These are phyloP conservation scores for Oscheius onirici DNA, from an alignment of 2,888 invertebrate species.

Conservation along the genomic window DNA sequence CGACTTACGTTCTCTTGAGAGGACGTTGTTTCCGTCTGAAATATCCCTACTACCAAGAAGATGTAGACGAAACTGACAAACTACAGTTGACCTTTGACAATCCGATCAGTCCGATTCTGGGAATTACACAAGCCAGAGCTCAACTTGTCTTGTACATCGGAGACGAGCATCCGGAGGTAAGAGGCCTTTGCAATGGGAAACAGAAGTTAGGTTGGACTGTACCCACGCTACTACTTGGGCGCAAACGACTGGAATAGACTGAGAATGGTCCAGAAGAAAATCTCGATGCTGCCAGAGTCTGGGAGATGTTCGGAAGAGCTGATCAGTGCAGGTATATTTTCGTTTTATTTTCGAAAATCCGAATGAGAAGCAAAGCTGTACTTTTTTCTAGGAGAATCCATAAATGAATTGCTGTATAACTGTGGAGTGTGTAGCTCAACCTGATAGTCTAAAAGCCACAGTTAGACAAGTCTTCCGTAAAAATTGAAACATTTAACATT, in stretches of 20 bases:
- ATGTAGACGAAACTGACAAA: conserved; percentile 52
- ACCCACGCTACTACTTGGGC: conserved; percentile 51
- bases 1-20: conserved; percentile 48
- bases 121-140: conserved; percentile 22
- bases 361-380: too few relatives aligned
- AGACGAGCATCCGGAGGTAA: conserved; percentile 42
- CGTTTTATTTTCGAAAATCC: neutral
- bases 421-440: neutral
- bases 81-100: conserved; percentile 47
- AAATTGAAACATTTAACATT: neutral
- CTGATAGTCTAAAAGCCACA: too few relatives aligned
- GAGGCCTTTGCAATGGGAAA: neutral
- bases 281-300: conserved; percentile 29
- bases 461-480: too few relatives aligned
- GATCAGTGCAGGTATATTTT: conserved; percentile 26
- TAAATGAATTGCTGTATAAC: neutral
- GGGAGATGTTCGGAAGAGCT: conserved; percentile 21
- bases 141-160: conserved; percentile 48
- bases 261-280: conserved; percentile 39
- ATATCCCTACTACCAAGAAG: conserved; percentile 47
- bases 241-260: conserved; percentile 49
- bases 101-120: conserved; percentile 42
- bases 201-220: conserved; percentile 20
- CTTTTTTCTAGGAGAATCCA: too few relatives aligned
- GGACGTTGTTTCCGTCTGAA: conserved; percentile 51